Percentiles rank a stretch among this genome's conserved stretches.
These are phyloP conservation scores for Aquatica leii DNA, from an alignment of 2,888 invertebrate genomes.

Conservation along the genomic window DNA sequence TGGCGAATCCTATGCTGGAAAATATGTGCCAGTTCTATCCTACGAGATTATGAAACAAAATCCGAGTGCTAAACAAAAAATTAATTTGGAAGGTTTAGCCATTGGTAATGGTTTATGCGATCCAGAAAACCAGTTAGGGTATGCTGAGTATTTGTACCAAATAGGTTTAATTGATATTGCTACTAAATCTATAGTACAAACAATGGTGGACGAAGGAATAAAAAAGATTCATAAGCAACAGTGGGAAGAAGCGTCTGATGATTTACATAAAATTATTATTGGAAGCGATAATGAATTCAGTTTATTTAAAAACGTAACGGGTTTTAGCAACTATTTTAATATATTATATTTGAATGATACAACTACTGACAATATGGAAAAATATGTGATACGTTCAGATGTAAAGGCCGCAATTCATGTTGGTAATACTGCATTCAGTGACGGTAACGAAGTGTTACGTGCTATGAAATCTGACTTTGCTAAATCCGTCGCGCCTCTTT, in stretches of 20 bases:
- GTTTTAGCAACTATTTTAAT: constrained; percentile 80
- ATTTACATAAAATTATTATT: constrained; percentile 76
- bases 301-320: constrained; percentile 77
- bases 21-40: constrained; percentile 79
- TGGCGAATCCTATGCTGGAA: constrained; percentile 91
- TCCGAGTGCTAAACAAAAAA: constrained; percentile 66
- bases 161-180: constrained; percentile 75
- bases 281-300: constrained; percentile 65
- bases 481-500: constrained; percentile 79
- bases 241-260: constrained; percentile 74
- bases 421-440: constrained; percentile 74
- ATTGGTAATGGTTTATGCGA: constrained; percentile 86
- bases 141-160: constrained; percentile 82
- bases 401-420: constrained; percentile 84
- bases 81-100: constrained; percentile 75
- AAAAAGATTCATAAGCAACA: constrained; percentile 70
- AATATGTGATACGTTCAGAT: constrained; percentile 69
- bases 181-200: constrained; percentile 67
- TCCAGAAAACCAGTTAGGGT: constrained; percentile 78
- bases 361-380: constrained; percentile 63
- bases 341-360: constrained; percentile 66
- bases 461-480: constrained; percentile 80
- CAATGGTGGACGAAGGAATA: constrained; percentile 67
- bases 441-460: constrained; percentile 73
- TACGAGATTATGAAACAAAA: constrained; percentile 76